phyloP scores from a whole-genome alignment of 2,888 invertebrate genomes.

The Brachyopa scutellaris region DNA sequence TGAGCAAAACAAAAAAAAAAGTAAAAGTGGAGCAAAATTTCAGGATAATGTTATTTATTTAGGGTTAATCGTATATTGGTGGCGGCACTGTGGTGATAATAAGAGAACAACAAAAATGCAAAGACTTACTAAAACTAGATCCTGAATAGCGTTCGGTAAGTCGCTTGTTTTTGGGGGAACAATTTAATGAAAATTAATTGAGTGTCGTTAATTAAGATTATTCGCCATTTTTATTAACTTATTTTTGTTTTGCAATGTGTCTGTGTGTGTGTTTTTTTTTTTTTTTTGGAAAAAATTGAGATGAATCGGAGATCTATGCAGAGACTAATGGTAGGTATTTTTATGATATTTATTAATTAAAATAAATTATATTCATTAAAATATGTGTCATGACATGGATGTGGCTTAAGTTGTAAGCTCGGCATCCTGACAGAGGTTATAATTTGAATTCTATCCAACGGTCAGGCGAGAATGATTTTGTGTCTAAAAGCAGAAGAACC shows the following conservation, averaged over 20 bases:
- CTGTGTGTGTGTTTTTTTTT: no score
- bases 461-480: no score
- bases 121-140: slow-evolving; percentile 23
- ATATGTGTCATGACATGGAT: no score
- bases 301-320: slow-evolving; percentile 11
- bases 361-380: slow-evolving; percentile 1
- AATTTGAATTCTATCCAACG: no score
- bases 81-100: slow-evolving; percentile 24
- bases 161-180: not conserved
- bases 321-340: not conserved
- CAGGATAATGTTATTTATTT: slow-evolving; percentile 62
- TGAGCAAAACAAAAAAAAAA: not conserved
- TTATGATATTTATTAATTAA: slow-evolving; percentile 15
- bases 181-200: slow-evolving; percentile 66
- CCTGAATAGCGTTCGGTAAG: slow-evolving; percentile 19
- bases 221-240: not conserved
- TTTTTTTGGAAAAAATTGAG: slow-evolving; percentile 2
- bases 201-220: slow-evolving; percentile 37
- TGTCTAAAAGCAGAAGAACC: no score
- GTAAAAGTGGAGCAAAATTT: slow-evolving; percentile 23
- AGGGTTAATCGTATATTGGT: slow-evolving; percentile 54
- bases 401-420: no score
- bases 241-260: not conserved
- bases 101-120: slow-evolving; percentile 34
- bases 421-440: no score